These are phyloP conservation scores for Drosophila setosimentum DNA, from an alignment of 2,888 invertebrate genomes.

Conservation along the genomic window DNA sequence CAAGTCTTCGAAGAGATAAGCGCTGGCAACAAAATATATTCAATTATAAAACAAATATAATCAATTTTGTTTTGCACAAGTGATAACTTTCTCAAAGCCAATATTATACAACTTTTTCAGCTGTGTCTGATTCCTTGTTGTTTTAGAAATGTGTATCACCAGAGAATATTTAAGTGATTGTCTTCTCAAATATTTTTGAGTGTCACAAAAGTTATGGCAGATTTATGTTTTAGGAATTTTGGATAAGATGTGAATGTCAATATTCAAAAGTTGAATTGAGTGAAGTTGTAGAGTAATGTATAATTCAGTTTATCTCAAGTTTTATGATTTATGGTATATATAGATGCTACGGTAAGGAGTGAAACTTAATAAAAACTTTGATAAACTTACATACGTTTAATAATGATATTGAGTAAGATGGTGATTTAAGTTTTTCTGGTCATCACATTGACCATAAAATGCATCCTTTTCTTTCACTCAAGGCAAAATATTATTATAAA, in stretches of 20 bases:
- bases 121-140: not conserved
- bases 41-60: constrained; percentile 11
- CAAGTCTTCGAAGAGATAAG: constrained; percentile 31
- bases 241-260: not conserved
- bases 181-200: not conserved
- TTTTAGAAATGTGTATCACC: not conserved
- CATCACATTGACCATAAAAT: constrained; percentile 2
- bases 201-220: not conserved
- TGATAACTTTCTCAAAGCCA: not conserved
- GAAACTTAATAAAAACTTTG: constrained; percentile 10
- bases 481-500: constrained; percentile 4
- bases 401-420: constrained; percentile 1
- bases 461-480: not conserved
- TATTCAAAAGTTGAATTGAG: constrained; percentile 3
- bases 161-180: not conserved
- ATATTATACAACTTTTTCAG: constrained; percentile 3
- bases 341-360: not conserved
- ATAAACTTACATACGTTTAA: not conserved
- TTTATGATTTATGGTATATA: not conserved
- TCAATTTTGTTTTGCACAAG: not conserved
- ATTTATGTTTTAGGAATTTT: constrained; percentile 5
- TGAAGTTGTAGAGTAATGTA: not conserved
- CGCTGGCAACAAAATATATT: constrained; percentile 1
- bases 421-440: not conserved
- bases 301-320: not conserved